Evolutionary conservation across 2,888 invertebrate genomes (phyloP).

Genomic region (Resseliella maxima): DNA sequence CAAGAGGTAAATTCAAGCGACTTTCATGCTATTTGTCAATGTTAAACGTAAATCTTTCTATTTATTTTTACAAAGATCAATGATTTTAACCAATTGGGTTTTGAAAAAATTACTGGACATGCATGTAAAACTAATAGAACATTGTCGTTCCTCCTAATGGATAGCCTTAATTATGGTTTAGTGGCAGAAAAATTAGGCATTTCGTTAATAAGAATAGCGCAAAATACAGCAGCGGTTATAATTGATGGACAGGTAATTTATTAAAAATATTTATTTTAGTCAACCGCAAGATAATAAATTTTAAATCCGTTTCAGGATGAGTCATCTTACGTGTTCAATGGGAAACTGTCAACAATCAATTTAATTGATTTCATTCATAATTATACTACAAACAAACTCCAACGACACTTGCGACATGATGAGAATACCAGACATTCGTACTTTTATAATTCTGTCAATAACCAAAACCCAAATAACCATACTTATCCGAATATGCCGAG

Average conservation of each 20-base stretch:
- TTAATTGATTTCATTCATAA: conserved; percentile 53
- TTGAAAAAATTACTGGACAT: conserved; percentile 68
- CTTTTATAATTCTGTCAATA: not conserved
- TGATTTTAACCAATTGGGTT: conserved; percentile 60
- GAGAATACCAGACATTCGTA: not conserved
- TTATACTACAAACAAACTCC: conserved; percentile 29
- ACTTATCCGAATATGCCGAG: not conserved
- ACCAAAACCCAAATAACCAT: not conserved
- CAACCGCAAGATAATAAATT: not conserved
- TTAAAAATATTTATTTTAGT: not conserved
- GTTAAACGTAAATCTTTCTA: not conserved
- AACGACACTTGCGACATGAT: conserved; percentile 35
- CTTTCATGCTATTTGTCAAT: not conserved
- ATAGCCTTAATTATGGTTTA: conserved; percentile 77
- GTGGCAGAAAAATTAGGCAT: conserved; percentile 82
- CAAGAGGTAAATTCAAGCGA: not conserved
- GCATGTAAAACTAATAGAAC: conserved; percentile 72
- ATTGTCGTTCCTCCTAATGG: conserved; percentile 76
- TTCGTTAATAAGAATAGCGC: conserved; percentile 71
- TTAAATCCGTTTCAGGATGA: conserved; percentile 74
- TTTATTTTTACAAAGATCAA: not conserved
- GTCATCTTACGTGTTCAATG: conserved; percentile 73
- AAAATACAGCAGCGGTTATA: conserved; percentile 77
- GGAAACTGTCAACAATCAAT: conserved; percentile 67
- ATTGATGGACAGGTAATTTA: conserved; percentile 75